These are phyloP conservation scores for Mastomys natalensis DNA, from an alignment of 2,113 vertebrate species.

Conservation along the genomic window DNA sequence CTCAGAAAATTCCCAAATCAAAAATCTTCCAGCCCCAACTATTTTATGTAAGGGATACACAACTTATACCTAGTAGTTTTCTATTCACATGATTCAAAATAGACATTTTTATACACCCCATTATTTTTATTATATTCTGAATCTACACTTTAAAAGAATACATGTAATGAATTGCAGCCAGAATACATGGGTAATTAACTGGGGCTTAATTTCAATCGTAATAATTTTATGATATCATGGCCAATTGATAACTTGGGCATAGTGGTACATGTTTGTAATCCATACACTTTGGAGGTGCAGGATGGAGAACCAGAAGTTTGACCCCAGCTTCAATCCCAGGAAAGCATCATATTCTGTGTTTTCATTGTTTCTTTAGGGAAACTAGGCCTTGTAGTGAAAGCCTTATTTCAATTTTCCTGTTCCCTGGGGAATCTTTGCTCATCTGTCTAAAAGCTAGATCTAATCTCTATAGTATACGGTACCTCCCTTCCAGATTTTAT, in stretches of 20 bases:
- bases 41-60: neutral
- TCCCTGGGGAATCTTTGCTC: neutral
- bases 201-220: neutral
- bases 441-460: neutral
- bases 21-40: neutral
- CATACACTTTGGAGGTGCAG: neutral
- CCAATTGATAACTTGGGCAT: neutral
- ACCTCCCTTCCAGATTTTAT: neutral
- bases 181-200: neutral
- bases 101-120: neutral
- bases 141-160: neutral
- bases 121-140: conserved; percentile 8
- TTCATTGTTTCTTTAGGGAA: neutral
- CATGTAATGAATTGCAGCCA: neutral
- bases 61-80: neutral
- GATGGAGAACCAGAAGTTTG: neutral
- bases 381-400: neutral
- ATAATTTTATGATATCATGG: conserved; percentile 21
- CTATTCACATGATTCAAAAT: neutral
- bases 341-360: neutral
- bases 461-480: neutral
- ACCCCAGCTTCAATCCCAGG: neutral
- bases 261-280: neutral
- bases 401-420: neutral
- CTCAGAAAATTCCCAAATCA: neutral